Evolutionary conservation across 2,888 invertebrate species (phyloP), one percentile per base, ranked within the genome.

Genomic region (Tetanocera ferruginea): DNA sequence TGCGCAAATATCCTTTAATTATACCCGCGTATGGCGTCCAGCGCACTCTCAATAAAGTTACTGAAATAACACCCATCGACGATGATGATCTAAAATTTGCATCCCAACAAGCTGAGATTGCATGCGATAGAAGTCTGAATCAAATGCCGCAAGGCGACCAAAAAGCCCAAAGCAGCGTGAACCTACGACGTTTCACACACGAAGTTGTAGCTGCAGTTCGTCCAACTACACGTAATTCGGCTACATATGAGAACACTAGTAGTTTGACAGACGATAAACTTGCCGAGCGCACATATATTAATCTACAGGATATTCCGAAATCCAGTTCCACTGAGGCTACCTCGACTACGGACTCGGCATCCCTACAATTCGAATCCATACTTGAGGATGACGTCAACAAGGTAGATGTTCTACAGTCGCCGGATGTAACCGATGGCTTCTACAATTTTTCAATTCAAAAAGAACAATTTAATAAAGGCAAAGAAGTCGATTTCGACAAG

Each of bases 1-100:
- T 95, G 77, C 91, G 96, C 55, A 96, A 95, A 86, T 94, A 96
- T 91, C 96, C 96, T 0, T 90, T 96, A 52, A 93, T 96, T 72
- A 94, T 95, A 83, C 95, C 95, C 3, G 92, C 91, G 5, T 92
- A 92, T 25, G 93, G 92, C 3, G 88, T 93, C 2, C 93, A 93
- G 82, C 89, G 93, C 57, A 93, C 93, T 0, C 85, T 93, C 1
- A 93, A 92, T 76, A 93, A 93, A 84, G 91, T 93, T 80, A 90
- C 88, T 4, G 89, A 88, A 86, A 86, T n/a, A 1, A 78, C 78
- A 3, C 28, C 73, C 14, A 34, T 57, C 11, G 90, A 90, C 67
- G 75, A 31, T 71, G 85, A 86, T 28, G 84, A 86, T 8, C 81
- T 83, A 2, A 84, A 83, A 76, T 64, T 37, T 3, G 31, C 74